Base-by-base conservation (phyloP, 2,797 vertebrate species). In the Trachurus trachurus region DNA sequence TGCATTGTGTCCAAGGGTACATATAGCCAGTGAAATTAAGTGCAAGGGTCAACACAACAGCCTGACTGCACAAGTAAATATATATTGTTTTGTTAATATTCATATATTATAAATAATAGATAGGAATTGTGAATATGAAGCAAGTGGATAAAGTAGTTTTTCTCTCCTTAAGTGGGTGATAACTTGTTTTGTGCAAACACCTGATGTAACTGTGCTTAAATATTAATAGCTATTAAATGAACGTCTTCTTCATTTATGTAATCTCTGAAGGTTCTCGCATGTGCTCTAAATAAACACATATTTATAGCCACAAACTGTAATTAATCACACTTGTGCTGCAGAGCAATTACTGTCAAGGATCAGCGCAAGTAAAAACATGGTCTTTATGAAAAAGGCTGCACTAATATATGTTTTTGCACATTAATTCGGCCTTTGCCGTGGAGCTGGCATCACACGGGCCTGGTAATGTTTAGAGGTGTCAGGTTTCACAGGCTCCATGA, bases 41-140 rank as follows among this genome's bases (percentile, higher is more conserved):
- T 52, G 7, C 21, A 49, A 50, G 12, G 34, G 37, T 63, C 69
- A 80, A 70, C 81, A 40, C 68, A 81, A 62, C 16, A 71, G 31
- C 10, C 42, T 49, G 17, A 59, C 50, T 49, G 49, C 40, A 65
- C 3, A 10, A 40, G 34, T n/a, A 54, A 66, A 65, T n/a, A 75
- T 62, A 44, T 66, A 81, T 31, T 67, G 8, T 60, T 26, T 37
- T 7, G 62, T 67, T 29, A 75, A 75, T 75, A 84, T 80, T 77
- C 61, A 81, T 78, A 81, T 78, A 66, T 58, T 19, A 61, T 85
- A 74, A 78, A 83, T 85, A 82, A 80, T 72, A 76, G 15, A 81
- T 58, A 15, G 21, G 12, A 63, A 31, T 37, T 58, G 50, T 50
- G 40, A 31, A 62, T 37, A 56, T 11, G 15, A 62, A 65, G 59